A percentile compares a stretch with the other conserved stretches of the same genome.
These are phyloP conservation scores for Troilus luridus DNA, from an alignment of 2,888 invertebrate species.

Conservation along the genomic window DNA sequence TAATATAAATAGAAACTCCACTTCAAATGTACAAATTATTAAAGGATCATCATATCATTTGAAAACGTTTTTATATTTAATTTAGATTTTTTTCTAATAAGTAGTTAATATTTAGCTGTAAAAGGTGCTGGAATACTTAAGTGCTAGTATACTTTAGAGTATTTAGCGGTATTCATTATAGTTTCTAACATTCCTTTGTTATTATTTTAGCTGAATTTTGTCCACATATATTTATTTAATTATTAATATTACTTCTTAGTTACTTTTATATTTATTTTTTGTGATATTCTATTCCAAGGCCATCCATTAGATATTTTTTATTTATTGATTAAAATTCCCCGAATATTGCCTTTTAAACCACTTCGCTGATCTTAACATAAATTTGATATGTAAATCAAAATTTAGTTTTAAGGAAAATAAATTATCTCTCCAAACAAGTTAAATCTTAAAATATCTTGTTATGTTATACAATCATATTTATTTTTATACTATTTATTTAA, in stretches of 20 bases:
- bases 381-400: background rate
- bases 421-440: background rate
- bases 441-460: background rate
- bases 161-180: background rate
- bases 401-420: background rate
- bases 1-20: background rate
- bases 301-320: background rate
- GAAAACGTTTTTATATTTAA: background rate
- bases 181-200: background rate
- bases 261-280: background rate
- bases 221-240: background rate
- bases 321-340: background rate
- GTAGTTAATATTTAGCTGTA: background rate
- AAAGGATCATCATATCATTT: background rate
- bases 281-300: background rate
- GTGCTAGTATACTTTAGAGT: background rate
- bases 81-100: background rate
- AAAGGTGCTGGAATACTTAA: background rate
- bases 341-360: background rate
- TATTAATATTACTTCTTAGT: background rate
- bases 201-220: background rate
- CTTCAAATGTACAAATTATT: background rate
- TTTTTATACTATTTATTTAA: background rate
- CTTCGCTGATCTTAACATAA: background rate
- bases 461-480: background rate